These are phyloP conservation scores for Drosophila fuyamai DNA, from an alignment of 1,140 invertebrate species.

Conservation along the genomic window DNA sequence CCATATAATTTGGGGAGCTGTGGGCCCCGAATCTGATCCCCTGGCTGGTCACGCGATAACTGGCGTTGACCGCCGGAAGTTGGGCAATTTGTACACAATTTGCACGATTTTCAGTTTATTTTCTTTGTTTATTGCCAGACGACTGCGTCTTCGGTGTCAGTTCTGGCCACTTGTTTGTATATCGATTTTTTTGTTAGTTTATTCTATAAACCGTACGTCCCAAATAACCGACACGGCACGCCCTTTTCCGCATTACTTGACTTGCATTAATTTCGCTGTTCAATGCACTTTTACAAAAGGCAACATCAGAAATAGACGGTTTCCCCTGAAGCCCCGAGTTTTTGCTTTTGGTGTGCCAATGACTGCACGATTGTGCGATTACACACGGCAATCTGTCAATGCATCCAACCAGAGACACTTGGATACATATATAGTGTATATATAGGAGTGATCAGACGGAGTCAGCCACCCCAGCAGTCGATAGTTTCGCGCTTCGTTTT, in stretches of 20 bases:
- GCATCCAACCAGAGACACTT: conserved; percentile 69
- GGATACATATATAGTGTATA: conserved; percentile 12
- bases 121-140: conserved; percentile 22
- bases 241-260: conserved; percentile 79
- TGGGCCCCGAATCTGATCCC: conserved; percentile 15
- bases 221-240: conserved; percentile 62
- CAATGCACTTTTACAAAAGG: conserved; percentile 78
- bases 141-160: conserved; percentile 59
- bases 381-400: conserved; percentile 77
- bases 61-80: conserved; percentile 61
- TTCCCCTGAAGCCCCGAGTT: conserved; percentile 18
- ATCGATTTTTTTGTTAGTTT: conserved; percentile 50
- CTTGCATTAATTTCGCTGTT: conserved; percentile 79
- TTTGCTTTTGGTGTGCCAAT: conserved; percentile 75
- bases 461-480: conserved; percentile 67
- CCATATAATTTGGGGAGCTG: conserved; percentile 44
- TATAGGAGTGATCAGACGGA: conserved; percentile 8
- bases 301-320: conserved; percentile 63
- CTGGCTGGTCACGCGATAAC: conserved; percentile 55
- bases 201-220: conserved; percentile 42
- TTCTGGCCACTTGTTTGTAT: conserved; percentile 35
- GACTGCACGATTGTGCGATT: conserved; percentile 80
- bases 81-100: conserved; percentile 62
- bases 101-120: conserved; percentile 46
- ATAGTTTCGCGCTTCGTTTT: conserved; percentile 56